Percentiles rank a stretch among this genome's conserved stretches.
Conservation (phyloP, 35 echinoderm and acorn worm genomes). For the Patiria miniata region DNA sequence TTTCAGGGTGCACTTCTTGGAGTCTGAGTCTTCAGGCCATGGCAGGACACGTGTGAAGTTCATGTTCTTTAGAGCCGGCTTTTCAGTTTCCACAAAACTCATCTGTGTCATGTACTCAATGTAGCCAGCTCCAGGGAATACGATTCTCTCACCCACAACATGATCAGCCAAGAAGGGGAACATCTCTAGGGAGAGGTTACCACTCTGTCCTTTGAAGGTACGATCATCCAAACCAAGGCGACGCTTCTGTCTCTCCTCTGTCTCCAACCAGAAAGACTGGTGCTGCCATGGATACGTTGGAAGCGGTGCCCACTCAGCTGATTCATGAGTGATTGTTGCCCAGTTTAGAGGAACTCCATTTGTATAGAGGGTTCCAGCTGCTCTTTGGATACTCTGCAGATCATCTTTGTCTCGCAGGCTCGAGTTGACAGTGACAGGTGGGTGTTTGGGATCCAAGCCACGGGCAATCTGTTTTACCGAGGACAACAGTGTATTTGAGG, state of each 20-base stretch:
- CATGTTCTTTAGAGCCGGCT: constrained; percentile 45
- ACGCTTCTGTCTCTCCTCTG: constrained; percentile 76
- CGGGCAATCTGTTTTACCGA: constrained; percentile 77
- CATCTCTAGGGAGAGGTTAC: constrained; percentile 66
- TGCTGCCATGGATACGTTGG: constrained; percentile 87
- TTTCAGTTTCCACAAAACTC: constrained; percentile 24
- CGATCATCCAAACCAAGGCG: constrained; percentile 83
- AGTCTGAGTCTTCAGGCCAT: constrained; percentile 48
- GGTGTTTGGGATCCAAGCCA: constrained; percentile 47
- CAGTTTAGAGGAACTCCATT: constrained; percentile 69
- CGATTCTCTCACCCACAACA: constrained; percentile 35
- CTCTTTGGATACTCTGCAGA: constrained; percentile 52
- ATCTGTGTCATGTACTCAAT: constrained; percentile 68
- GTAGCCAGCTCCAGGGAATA: constrained; percentile 71
- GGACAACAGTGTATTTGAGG: constrained; percentile 79
- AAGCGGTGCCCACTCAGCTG: constrained; percentile 57
- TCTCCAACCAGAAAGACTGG: constrained; percentile 65
- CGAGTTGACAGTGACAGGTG: constrained; percentile 56
- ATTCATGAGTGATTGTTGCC: constrained; percentile 48
- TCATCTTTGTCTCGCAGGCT: constrained; percentile 80
- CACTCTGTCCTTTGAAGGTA: constrained; percentile 86
- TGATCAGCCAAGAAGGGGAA: constrained; percentile 80
- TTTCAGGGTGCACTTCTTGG: constrained; percentile 53
- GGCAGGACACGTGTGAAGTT: constrained; percentile 36
- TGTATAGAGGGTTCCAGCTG: constrained; percentile 57